Conservation (phyloP, 2,888 invertebrate genomes). For the Drosophila nr. medialis region DNA sequence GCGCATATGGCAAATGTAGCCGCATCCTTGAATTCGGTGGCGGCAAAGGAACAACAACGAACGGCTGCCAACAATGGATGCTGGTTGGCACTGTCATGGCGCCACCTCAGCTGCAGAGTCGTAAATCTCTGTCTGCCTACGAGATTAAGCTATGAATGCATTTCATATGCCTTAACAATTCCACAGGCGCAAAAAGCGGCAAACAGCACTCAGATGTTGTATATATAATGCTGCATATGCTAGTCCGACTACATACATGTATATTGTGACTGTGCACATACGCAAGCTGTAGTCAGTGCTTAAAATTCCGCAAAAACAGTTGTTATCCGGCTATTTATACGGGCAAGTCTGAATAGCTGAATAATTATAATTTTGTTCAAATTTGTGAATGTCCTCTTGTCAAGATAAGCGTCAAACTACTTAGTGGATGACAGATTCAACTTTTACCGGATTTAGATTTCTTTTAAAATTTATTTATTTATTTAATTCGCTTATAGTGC, state of each 20-base stretch:
- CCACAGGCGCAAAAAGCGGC: conserved; percentile 32
- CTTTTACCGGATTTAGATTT: background rate
- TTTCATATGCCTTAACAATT: conserved; percentile 63
- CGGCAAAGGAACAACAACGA: conserved; percentile 11
- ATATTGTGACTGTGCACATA: background rate
- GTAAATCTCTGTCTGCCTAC: conserved; percentile 62
- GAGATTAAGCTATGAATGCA: conserved; percentile 61
- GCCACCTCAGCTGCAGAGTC: conserved; percentile 33
- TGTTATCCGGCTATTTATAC: conserved; percentile 4
- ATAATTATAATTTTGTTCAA: conserved; percentile 43
- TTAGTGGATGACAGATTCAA: conserved; percentile 12
- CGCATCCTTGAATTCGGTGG: conserved; percentile 34
- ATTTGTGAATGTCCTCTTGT: conserved; percentile 25
- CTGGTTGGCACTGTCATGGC: conserved; percentile 9
- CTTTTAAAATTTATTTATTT: no score
- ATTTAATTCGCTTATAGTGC: background rate
- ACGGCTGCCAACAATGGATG: conserved; percentile 25
- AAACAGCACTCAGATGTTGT: conserved; percentile 33
- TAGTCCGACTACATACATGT: background rate
- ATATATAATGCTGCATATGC: conserved; percentile 24
- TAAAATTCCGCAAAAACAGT: conserved; percentile 30
- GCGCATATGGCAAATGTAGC: conserved; percentile 52
- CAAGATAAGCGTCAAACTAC: conserved; percentile 35
- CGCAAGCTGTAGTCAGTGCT: conserved; percentile 8
- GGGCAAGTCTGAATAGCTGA: conserved; percentile 30